Evolutionary conservation across 2,797 vertebrate genomes (phyloP), one percentile per base, ranked within the genome.

Genomic region (Melanotaenia parkinsoni): DNA sequence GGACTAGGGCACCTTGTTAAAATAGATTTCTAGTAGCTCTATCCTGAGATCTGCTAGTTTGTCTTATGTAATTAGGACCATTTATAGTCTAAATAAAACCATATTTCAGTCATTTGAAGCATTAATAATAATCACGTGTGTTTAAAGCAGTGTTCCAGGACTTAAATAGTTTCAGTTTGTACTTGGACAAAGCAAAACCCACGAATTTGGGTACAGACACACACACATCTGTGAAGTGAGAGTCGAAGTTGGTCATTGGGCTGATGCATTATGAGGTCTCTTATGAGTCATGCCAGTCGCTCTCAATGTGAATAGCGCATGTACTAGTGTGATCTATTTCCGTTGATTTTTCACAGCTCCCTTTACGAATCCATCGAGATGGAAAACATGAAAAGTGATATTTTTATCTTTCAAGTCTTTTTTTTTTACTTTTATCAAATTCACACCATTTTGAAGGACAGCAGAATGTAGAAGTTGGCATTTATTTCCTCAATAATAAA

Each of bases 271-370:
- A 63, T 38, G 56, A 74, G 12, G 10, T 57, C 70, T 74, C 18
- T 54, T 5, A 28, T 90, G 86, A 84, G 74, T 85, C 83, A 90
- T 68, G 10, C 47, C 61, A 1, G 4, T 77, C 77, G 67, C 54
- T 73, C 7, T 72, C 43, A 72, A 47, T 45, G 45, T 59, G 69
- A 47, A 58, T 71, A 67, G 72, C 67, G 79, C 74, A 43, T 68
- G 57, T 43, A 20, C 63, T 5, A 5, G 53, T 33, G 57, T 32
- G 58, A 59, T 68, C 69, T 82, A 67, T 83, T 84, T 81, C 60
- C 63, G 50, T 50, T 38, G 20, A 40, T 73, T 77, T 33, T 74
- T 76, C 63, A 66, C 53, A 33, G 69, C 35, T 76, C 58, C 58
- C 53, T 82, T 79, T 80, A 43, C 35, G 74, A 82, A 79, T 7